A percentile compares a stretch with the other conserved stretches of the same genome.
These are phyloP conservation scores for cattle (Bos taurus) DNA, from an alignment of 2,113 vertebrate genomes.

Conservation along the genomic window ARS-UCD2.0 NC_037346.1:32045001-32045500, in stretches of 20 bases:
- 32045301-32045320: background rate
- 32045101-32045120: background rate
- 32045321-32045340: fast-evolving
- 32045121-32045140: background rate
- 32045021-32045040: background rate
- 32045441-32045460: background rate
- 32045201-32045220: background rate
- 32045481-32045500: background rate
- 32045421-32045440: background rate
- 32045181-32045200: background rate
- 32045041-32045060: background rate
- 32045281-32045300: background rate
- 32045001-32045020: too few species aligned
- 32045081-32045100: slow-evolving; percentile 30
- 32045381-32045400: too few species aligned
- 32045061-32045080: background rate
- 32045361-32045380: background rate
- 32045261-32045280: background rate
- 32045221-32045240: background rate
- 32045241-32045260: background rate
- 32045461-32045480: background rate
- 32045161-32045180: background rate
- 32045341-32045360: background rate
- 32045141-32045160: background rate
- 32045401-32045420: fast-evolving